Evolutionary conservation across 2,797 vertebrate species (phyloP), one percentile per base, ranked within the genome.

Genomic region (Fistularia tabacaria): DNA sequence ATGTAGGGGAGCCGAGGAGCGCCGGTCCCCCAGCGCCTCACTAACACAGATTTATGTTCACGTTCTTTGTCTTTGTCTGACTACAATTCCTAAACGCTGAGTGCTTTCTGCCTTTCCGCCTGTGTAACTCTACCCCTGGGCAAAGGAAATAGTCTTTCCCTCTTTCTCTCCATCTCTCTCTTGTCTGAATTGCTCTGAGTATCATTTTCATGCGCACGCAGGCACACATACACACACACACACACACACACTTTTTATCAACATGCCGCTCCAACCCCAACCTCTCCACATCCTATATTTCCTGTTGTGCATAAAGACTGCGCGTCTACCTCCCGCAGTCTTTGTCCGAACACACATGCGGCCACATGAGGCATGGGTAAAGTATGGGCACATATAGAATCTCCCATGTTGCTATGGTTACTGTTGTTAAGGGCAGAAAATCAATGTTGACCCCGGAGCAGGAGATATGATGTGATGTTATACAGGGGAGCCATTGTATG

Each of bases 11-110:
- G 60, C 40, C 58, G 48, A 50, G 64, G 68, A 68, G 62, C 54
- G 52, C 4, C 15, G 62, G 25, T 77, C 70, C 77, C 77, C 39
- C 59, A 60, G 77, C 6, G 50, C 64, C 73, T 82, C 79, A 73
- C 80, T 83, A 83, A 73, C 68, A 76, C 71, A 79, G 73, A 87
- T 85, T 84, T 77, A 85, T 79, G 70, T 73, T 66, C 54, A 41
- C 59, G 62, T 59, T 70, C 77, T 82, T 79, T 85, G 79, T 81
- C 82, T 85, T 61, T 45, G 73, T 80, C 75, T 80, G 65, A 65
- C 60, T 75, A 56, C 71, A 73, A 79, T 69, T 71, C 81, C 67
- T 71, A 69, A 68, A 64, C 8, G 15, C 64, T 43, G 64, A 74
- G 59, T 59, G 62, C 68, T 59, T 62, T 70, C 71, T 65, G 73